A percentile compares a stretch with the other conserved stretches of the same genome.
These are phyloP conservation scores for Aptenodytes forsteri DNA, from an alignment of 2,113 vertebrate species.

Conservation along the genomic window DNA sequence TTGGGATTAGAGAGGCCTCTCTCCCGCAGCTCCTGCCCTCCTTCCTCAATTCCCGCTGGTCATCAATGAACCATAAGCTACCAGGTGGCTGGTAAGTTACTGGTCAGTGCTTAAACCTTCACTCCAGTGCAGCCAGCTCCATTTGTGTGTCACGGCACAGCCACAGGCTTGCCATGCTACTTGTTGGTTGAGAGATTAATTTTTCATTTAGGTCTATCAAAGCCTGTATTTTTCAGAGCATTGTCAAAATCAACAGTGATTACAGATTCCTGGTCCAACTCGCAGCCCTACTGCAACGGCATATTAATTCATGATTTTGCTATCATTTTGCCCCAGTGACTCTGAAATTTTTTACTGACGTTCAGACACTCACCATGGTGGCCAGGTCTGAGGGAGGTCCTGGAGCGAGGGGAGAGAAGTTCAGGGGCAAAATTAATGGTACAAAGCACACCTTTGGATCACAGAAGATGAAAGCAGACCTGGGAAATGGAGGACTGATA, in stretches of 20 bases:
- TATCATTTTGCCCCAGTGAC: background rate
- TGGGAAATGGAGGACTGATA: background rate
- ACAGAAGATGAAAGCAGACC: background rate
- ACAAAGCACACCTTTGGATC: background rate
- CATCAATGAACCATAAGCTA: background rate
- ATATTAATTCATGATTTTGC: background rate
- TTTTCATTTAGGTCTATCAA: background rate
- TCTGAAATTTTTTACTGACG: background rate
- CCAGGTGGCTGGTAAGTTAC: background rate
- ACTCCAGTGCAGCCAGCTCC: background rate
- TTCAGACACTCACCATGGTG: background rate
- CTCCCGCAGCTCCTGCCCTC: background rate
- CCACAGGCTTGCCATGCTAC: background rate
- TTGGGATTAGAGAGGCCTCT: background rate
- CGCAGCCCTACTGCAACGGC: accelerated
- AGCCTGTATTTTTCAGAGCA: background rate
- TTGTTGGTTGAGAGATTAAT: background rate
- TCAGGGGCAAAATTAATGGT: background rate
- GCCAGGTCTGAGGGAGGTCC: background rate
- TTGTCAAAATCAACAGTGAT: background rate
- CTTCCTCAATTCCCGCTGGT: background rate
- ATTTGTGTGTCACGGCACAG: background rate
- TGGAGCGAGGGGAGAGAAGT: background rate
- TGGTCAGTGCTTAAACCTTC: background rate
- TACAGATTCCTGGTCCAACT: background rate